Conservation (phyloP, 2,113 vertebrate species). For the Perca fluviatilis region DNA sequence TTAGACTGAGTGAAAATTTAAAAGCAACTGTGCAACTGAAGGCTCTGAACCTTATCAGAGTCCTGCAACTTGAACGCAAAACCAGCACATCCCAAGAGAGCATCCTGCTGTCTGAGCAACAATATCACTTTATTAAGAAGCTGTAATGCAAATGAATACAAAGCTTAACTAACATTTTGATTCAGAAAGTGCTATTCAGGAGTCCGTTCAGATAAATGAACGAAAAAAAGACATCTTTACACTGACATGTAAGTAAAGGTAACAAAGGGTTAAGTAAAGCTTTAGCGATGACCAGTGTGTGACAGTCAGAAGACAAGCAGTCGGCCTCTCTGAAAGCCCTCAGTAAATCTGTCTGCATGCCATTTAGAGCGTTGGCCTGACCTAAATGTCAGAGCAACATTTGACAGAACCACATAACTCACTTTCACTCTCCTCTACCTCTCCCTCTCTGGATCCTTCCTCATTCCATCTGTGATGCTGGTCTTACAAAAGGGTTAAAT, state of each 20-base stretch:
- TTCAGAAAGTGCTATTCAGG: not conserved
- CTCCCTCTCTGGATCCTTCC: constrained; percentile 9
- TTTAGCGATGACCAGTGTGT: constrained; percentile 46
- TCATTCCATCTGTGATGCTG: constrained; percentile 32
- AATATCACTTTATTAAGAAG: constrained; percentile 1
- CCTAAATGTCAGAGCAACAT: constrained; percentile 76
- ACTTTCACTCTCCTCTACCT: constrained; percentile 13
- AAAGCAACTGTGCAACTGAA: not conserved
- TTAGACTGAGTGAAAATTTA: not conserved
- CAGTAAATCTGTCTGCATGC: constrained; percentile 72
- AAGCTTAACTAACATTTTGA: not conserved
- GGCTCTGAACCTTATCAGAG: no score
- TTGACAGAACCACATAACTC: constrained; percentile 57
- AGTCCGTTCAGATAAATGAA: not conserved
- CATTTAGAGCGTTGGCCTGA: constrained; percentile 70
- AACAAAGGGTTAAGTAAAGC: constrained; percentile 29
- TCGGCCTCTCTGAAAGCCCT: constrained; percentile 52
- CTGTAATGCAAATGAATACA: not conserved
- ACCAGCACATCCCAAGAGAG: not conserved
- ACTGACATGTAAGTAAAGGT: not conserved
- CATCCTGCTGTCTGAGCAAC: not conserved
- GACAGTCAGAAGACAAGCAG: constrained; percentile 63
- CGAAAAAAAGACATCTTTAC: not conserved
- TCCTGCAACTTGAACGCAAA: not conserved
- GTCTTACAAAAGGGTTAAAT: constrained; percentile 59